Evolutionary conservation across 2,888 invertebrate species (phyloP).

Genomic region (Pegoplata infirma): DNA sequence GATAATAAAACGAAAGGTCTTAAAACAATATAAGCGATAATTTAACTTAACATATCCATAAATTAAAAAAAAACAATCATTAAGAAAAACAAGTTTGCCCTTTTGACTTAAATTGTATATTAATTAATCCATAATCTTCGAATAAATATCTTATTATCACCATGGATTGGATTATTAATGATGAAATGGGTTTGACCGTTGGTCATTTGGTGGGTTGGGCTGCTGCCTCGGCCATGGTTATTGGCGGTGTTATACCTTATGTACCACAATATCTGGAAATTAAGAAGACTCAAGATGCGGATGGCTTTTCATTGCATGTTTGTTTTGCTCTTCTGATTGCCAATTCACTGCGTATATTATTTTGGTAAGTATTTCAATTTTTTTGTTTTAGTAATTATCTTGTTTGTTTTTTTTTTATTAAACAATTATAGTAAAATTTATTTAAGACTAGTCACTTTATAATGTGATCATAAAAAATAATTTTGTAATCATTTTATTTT

Average conservation of each 20-base stretch:
- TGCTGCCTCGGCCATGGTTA: conserved; percentile 93
- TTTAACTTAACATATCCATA: conserved; percentile 15
- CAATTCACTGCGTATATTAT: conserved; percentile 97
- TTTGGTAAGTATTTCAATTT: conserved; percentile 89
- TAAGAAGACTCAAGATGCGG: conserved; percentile 91
- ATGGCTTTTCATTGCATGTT: conserved; percentile 98
- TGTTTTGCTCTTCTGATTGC: conserved; percentile 96
- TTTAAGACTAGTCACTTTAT: conserved; percentile 22
- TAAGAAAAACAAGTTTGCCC: not conserved
- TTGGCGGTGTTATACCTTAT: conserved; percentile 97
- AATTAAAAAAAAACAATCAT: not conserved
- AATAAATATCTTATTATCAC: too few relatives aligned
- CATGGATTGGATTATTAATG: conserved; percentile 89
- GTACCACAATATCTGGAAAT: conserved; percentile 98
- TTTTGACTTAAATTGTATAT: not conserved
- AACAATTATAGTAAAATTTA: not conserved
- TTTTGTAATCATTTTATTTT: not conserved
- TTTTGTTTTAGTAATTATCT: not conserved
- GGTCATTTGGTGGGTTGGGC: conserved; percentile 88
- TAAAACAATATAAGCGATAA: not conserved
- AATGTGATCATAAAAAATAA: conserved; percentile 9
- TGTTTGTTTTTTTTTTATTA: not conserved
- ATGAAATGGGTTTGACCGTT: conserved; percentile 86
- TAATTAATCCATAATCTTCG: not conserved
- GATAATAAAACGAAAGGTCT: not conserved